These are phyloP conservation scores for Chlorops oryzae DNA, from an alignment of 1,140 invertebrate genomes.

Conservation along the genomic window DNA sequence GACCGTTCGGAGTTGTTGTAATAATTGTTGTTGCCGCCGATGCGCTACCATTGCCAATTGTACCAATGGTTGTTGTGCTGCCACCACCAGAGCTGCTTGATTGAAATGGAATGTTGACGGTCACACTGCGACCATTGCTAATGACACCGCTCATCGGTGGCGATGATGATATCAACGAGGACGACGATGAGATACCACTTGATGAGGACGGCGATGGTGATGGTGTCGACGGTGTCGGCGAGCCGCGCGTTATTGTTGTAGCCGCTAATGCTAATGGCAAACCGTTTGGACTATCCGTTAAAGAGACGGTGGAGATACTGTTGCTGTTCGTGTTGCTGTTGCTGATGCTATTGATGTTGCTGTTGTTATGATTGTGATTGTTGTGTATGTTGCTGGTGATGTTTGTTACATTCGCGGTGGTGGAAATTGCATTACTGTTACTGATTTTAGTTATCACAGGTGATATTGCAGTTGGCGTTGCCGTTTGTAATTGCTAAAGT, in stretches of 20 bases:
- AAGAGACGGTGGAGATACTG: conserved; percentile 1
- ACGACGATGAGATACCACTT: conserved; percentile 40
- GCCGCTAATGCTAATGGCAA: conserved; percentile 15
- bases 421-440: conserved; percentile 13
- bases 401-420: conserved; percentile 1
- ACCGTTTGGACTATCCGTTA: neutral
- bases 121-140: conserved; percentile 27
- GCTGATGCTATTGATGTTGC: conserved; percentile 4
- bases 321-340: conserved; percentile 9
- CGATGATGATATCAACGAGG: conserved; percentile 33
- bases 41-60: conserved; percentile 6
- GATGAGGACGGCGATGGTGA: conserved; percentile 37
- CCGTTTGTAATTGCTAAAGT: conserved; percentile 12
- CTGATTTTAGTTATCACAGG: conserved; percentile 24
- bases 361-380: conserved; percentile 13
- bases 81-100: conserved; percentile 8
- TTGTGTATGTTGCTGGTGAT: conserved; percentile 14
- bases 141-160: conserved; percentile 18
- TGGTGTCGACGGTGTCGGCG: conserved; percentile 43
- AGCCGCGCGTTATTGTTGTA: conserved; percentile 28
- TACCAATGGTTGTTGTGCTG: conserved; percentile 22
- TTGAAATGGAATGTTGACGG: conserved; percentile 26
- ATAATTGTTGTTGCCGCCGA: conserved; percentile 9
- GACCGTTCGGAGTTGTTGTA: conserved; percentile 8
- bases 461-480: conserved; percentile 24